Percentiles rank a stretch among this genome's conserved stretches.
These are phyloP conservation scores for Varecia variegata DNA, from an alignment of 2,797 vertebrate species.

Conservation along the genomic window DNA sequence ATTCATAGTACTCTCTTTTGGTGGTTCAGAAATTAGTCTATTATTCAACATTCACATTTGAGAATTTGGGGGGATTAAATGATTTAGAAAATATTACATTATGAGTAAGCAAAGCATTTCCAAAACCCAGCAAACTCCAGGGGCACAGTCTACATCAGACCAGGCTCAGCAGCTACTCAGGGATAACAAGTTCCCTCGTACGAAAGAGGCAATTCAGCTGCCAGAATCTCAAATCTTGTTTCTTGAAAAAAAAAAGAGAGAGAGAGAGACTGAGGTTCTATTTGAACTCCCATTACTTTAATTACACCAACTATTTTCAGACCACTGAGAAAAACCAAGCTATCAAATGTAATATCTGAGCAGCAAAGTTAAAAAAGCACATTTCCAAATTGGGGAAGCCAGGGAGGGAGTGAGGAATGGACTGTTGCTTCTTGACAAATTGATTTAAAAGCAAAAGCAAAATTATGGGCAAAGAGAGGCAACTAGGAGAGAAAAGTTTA, in stretches of 20 bases:
- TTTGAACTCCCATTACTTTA: slow-evolving; percentile 72
- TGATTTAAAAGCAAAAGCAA: slow-evolving; percentile 58
- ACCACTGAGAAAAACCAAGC: slow-evolving; percentile 65
- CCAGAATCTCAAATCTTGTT: background rate
- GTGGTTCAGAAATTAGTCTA: background rate
- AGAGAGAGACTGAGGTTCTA: slow-evolving; percentile 35
- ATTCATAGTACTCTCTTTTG: background rate
- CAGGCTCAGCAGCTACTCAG: background rate
- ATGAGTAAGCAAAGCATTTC: background rate
- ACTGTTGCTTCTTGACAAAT: slow-evolving; percentile 23
- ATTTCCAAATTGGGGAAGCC: slow-evolving; percentile 48
- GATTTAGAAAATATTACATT: background rate
- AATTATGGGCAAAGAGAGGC: background rate
- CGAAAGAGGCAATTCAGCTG: background rate
- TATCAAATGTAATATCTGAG: slow-evolving; percentile 15
- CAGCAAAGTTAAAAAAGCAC: slow-evolving; percentile 57
- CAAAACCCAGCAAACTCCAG: slow-evolving; percentile 32
- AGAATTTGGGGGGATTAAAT: background rate
- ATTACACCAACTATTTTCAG: slow-evolving; percentile 52
- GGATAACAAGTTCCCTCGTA: background rate
- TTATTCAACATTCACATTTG: background rate
- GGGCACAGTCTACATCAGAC: background rate
- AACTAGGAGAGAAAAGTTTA: slow-evolving; percentile 23
- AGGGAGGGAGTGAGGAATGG: slow-evolving; percentile 7
- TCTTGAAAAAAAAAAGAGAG: background rate